Evolutionary conservation across 2,888 invertebrate genomes (phyloP), one percentile per base, ranked within the genome.

Genomic region (Caenorhabditis macrosperma): DNA sequence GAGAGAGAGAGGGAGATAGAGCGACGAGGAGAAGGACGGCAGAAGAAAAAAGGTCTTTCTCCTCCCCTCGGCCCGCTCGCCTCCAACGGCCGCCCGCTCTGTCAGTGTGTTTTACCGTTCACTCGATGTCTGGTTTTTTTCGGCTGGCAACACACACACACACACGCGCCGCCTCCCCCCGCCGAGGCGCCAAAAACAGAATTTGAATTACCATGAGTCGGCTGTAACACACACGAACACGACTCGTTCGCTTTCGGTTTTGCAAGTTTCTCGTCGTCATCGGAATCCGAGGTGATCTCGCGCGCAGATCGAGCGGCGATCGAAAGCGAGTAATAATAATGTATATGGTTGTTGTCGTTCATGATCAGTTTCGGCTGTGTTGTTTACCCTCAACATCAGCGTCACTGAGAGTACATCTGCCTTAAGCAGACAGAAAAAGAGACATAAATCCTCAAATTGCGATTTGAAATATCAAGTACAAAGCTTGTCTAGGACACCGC

Each of bases 121-220:
- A 52, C 74, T 72, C 44, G n/a, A 26, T 74, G 63, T 72, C 64
- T 63, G 55, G 55, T 64, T 72, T 72, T n/a, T 63, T 72, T 54
- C 28, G 41, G 54, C 44, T 22, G 10, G 30, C 61, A 52, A 12
- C 33, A 22, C 28, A 12, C 22, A 35, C n/a, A n/a, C n/a, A n/a
- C n/a, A n/a, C n/a, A n/a, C n/a, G n/a, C n/a, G n/a, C n/a, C n/a
- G n/a, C n/a, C n/a, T n/a, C n/a, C n/a, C n/a, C n/a, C n/a, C 22
- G 41, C 2, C n/a, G 12, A 46, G 63, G 72, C 64, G 55, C 72
- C 57, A 64, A 72, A 63, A 64, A 57, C 60, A 71, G 52, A 63
- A 72, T 72, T 72, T 72, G 72, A 72, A 57, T 54, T 57, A 57
- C 12, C 22, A 59, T n/a, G n/a, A n/a, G n/a, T n/a, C n/a, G n/a